Percentiles rank a stretch among this genome's conserved stretches.
Evolutionary conservation across 2,888 invertebrate genomes (phyloP).

Genomic region (Loripinus fragilis): DNA sequence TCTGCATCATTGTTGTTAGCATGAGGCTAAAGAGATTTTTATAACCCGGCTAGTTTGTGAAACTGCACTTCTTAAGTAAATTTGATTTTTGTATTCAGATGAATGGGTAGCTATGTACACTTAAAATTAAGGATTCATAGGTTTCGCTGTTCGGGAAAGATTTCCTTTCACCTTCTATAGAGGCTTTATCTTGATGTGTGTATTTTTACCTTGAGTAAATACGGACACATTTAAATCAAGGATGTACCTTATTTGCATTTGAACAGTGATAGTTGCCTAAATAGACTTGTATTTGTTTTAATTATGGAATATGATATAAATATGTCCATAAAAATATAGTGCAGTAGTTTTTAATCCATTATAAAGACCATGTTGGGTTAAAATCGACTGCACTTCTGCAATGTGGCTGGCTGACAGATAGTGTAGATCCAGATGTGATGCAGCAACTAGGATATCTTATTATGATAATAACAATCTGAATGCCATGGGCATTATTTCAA

Average conservation of each 20-base stretch:
- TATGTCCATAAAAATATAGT: no score
- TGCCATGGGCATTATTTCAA: no score
- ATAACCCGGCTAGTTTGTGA: no score
- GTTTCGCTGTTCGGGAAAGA: background rate
- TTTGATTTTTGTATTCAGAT: background rate
- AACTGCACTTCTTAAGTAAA: background rate
- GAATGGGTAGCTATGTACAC: constrained; percentile 11
- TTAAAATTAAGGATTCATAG: background rate
- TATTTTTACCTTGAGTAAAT: constrained; percentile 7
- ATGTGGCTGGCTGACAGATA: no score
- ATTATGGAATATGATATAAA: constrained; percentile 11
- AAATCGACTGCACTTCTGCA: no score
- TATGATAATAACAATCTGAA: no score
- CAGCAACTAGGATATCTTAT: no score
- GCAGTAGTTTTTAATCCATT: no score
- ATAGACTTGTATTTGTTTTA: constrained; percentile 5
- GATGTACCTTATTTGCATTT: background rate
- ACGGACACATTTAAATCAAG: background rate
- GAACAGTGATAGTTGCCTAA: constrained; percentile 9
- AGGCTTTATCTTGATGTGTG: constrained; percentile 8
- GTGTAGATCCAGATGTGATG: no score
- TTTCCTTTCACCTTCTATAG: background rate
- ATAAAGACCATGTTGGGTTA: no score
- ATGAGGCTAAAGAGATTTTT: no score
- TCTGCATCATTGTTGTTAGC: no score